phyloP scores from a whole-genome alignment of 2,797 vertebrate species.

The Cyprinodon diabolis region DNA sequence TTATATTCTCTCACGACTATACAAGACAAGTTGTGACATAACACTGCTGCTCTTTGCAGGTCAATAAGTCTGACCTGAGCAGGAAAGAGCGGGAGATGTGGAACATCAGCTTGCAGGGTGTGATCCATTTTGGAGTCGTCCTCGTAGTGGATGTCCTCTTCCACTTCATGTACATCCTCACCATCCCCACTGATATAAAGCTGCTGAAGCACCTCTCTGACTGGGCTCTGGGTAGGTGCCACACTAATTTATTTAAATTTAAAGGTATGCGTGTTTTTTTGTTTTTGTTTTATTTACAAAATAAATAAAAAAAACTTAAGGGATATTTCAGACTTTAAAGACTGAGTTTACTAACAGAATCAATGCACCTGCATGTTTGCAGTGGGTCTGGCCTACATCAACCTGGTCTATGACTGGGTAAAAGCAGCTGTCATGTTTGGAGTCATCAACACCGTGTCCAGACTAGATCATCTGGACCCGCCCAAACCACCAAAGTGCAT shows the following conservation, averaged over 20 bases:
- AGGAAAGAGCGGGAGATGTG: slow-evolving; percentile 90
- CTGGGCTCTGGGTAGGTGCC: slow-evolving; percentile 86
- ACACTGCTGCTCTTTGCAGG: slow-evolving; percentile 76
- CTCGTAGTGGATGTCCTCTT: slow-evolving; percentile 87
- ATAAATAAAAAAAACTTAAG: too few relatives aligned
- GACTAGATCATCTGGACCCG: slow-evolving; percentile 92
- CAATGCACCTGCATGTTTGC: slow-evolving; percentile 18
- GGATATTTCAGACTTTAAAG: neutral
- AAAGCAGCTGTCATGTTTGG: slow-evolving; percentile 97
- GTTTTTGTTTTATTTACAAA: too few relatives aligned
- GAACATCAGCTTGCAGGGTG: slow-evolving; percentile 84
- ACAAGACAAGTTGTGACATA: slow-evolving; percentile 2
- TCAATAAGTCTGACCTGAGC: slow-evolving; percentile 78
- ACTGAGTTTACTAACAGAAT: neutral
- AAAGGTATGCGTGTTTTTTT: neutral
- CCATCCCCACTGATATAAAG: slow-evolving; percentile 90
- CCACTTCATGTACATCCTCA: slow-evolving; percentile 96
- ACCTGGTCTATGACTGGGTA: slow-evolving; percentile 97
- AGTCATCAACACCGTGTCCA: slow-evolving; percentile 89
- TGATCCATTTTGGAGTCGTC: slow-evolving; percentile 80
- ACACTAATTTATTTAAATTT: neutral
- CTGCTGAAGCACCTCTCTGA: slow-evolving; percentile 88
- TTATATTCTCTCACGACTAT: neutral
- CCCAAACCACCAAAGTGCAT: slow-evolving; percentile 96
- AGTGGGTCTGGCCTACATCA: slow-evolving; percentile 94